These are phyloP conservation scores for Platichthys flesus DNA, from an alignment of 2,113 vertebrate genomes.

Conservation along the genomic window DNA sequence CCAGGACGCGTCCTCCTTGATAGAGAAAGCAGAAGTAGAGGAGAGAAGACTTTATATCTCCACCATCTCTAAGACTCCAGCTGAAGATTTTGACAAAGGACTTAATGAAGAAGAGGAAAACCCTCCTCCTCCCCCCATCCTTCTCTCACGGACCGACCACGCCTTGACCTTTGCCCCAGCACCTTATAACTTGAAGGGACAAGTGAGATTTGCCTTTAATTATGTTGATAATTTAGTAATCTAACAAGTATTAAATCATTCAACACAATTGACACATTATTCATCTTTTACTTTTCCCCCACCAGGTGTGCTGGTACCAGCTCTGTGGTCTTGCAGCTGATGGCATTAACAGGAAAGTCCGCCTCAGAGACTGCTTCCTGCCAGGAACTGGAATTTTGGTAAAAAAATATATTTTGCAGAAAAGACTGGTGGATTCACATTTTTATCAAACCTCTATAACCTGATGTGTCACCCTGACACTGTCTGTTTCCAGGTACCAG, in stretches of 20 bases:
- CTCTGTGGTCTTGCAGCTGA: constrained; percentile 85
- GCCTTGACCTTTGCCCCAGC: constrained; percentile 89
- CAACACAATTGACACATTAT: background rate
- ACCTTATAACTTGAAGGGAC: constrained; percentile 82
- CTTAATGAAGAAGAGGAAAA: constrained; percentile 62
- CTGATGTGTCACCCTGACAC: background rate
- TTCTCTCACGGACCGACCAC: constrained; percentile 85
- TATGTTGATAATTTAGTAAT: background rate
- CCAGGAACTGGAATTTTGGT: constrained; percentile 90
- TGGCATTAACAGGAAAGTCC: constrained; percentile 86
- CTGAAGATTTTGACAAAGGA: constrained; percentile 60
- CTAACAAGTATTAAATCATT: background rate
- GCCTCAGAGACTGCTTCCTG: constrained; percentile 87
- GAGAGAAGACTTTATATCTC: constrained; percentile 82
- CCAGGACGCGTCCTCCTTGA: constrained; percentile 87
- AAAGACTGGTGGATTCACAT: background rate
- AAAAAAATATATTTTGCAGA: background rate
- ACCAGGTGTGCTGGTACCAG: constrained; percentile 91
- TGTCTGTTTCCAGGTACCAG: constrained; percentile 84
- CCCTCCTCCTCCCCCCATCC: constrained; percentile 87
- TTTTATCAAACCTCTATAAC: background rate
- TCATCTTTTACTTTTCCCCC: background rate
- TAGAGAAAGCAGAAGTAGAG: constrained; percentile 87
- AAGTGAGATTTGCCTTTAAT: constrained; percentile 78
- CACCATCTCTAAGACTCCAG: constrained; percentile 39